Percentiles rank a stretch among this genome's conserved stretches.
Conservation (phyloP, 2,797 vertebrate species). For the Xenops minutus region DNA sequence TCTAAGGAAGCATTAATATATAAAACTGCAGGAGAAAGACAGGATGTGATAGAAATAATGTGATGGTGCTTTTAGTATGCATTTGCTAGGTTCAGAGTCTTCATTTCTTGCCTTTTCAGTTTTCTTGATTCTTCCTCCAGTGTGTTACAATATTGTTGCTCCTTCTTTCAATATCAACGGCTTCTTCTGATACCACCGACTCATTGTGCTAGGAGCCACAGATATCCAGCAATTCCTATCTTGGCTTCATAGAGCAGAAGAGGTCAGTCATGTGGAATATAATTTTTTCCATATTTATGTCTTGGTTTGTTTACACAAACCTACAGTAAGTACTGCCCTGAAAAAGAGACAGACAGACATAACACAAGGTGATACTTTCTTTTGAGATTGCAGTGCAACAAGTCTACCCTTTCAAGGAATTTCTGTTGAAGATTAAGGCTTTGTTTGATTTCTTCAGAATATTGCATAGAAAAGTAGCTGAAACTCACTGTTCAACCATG, state of each 20-base stretch:
- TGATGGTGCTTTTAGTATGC: neutral
- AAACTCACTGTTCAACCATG: neutral
- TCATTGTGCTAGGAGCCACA: neutral
- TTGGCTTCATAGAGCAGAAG: neutral
- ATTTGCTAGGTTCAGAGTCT: neutral
- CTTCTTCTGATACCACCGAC: neutral
- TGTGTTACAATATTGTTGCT: neutral
- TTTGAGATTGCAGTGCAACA: neutral
- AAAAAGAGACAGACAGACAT: neutral
- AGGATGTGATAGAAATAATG: neutral
- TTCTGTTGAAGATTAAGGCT: neutral
- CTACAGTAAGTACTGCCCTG: neutral
- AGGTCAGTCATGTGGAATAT: neutral
- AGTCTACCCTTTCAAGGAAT: neutral
- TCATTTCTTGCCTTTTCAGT: neutral
- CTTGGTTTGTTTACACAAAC: neutral
- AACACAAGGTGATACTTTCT: neutral
- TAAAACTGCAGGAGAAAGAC: neutral
- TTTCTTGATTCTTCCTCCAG: neutral
- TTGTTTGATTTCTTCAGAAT: neutral
- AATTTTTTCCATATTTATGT: neutral
- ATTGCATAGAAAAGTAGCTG: neutral
- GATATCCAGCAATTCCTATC: neutral
- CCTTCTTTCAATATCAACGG: neutral
- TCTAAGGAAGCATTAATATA: slow-evolving; percentile 24